Base-by-base conservation (phyloP, 1,140 invertebrate genomes). In the Euglossa dilemma region DNA sequence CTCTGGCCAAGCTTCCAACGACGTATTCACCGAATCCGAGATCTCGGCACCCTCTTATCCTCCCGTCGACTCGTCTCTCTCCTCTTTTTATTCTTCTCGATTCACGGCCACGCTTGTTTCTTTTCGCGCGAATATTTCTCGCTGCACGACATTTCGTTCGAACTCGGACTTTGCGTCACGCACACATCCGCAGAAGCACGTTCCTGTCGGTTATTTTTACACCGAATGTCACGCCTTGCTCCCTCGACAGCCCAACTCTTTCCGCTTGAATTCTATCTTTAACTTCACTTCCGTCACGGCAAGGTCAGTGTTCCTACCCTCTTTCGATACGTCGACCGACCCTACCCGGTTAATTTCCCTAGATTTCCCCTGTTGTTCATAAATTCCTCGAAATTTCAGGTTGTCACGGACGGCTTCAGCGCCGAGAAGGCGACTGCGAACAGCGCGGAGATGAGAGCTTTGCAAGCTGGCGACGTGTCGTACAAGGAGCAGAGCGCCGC, bases 351-450 rank as follows among this genome's bases (percentile, higher is more conserved):
- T n/a, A 52, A 52, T 52, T 52, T 16, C 12, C 1, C 5, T 52
- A n/a, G 50, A 50, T 1, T 50, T 50, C 12, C 14, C 50, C 25
- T 28, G 23, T 45, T 86, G 61, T 85, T 23, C 52, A 4, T 57
- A 50, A 12, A n/a, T 59, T 63, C 28, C 16, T 63, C 75, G 47
- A 23, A 9, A 61, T 71, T 81, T 79, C 63, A 95, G 95, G 96
- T 97, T 16, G 95, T 97, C n/a, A 96, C 96, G 63, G 97, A 98
- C 90, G 97, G 96, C 71, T 97, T 96, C 91, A 98, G 97, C 93
- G 96, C 97, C 8, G 97, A 98, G 87, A 96, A 96, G 87, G 96
- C 96, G 89, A 95, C 95, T 5, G 95, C 97, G n/a, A 97, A 98
- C 91, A 96, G 96, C 28, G 96, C 97, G 11, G 97, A 97, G 93